A percentile compares a stretch with the other conserved stretches of the same genome.
Evolutionary conservation across 2,797 vertebrate genomes (phyloP).

Genomic region (Myotis vivesi): DNA sequence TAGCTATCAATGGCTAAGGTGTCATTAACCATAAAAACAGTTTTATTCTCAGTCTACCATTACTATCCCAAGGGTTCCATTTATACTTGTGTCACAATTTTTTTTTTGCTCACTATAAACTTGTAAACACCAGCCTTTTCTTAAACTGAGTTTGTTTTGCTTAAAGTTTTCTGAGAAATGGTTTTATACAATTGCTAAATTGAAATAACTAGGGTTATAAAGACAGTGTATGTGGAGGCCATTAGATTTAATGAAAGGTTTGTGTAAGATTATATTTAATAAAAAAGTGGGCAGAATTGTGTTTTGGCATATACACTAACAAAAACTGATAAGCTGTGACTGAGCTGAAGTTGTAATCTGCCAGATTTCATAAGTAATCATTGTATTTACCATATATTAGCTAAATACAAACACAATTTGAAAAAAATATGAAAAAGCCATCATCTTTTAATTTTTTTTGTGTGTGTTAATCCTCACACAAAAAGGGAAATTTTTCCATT

Average conservation of each 20-base stretch:
- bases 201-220: not conserved
- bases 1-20: not conserved
- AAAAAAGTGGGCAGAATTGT: conserved; percentile 13
- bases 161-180: conserved; percentile 19
- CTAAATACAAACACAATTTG: not conserved
- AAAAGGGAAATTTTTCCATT: too few species aligned
- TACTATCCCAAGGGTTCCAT: not conserved
- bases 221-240: not conserved
- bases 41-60: not conserved
- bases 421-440: not conserved
- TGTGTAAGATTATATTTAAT: not conserved
- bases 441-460: not conserved
- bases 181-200: not conserved
- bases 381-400: not conserved
- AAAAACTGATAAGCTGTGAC: not conserved
- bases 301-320: not conserved
- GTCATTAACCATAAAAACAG: not conserved
- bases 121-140: conserved; percentile 27
- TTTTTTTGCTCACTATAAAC: not conserved
- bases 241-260: not conserved
- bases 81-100: not conserved
- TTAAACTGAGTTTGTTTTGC: not conserved
- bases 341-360: conserved; percentile 11
- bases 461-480: too few species aligned
- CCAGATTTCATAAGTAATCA: conserved; percentile 16